Conservation (phyloP, 2,113 vertebrate species). For the Phylloscopus trochilus region DNA sequence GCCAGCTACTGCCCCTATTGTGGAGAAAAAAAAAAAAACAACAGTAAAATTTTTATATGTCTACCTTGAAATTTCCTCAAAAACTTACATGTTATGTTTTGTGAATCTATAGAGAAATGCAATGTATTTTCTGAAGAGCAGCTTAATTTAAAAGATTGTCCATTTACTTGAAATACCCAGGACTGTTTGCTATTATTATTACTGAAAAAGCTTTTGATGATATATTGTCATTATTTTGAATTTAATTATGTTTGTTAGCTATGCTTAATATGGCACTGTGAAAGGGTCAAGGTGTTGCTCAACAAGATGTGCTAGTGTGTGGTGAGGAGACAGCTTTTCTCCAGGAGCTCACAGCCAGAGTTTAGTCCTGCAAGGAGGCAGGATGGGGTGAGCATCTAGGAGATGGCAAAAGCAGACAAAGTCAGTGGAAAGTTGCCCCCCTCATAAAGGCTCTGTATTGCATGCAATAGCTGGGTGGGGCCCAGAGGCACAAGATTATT, state of each 20-base stretch:
- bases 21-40: background rate
- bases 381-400: background rate
- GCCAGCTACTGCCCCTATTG: background rate
- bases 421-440: background rate
- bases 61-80: background rate
- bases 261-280: background rate
- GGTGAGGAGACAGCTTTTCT: background rate
- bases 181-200: background rate
- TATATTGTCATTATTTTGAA: background rate
- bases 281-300: background rate
- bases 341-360: background rate
- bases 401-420: background rate
- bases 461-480: background rate
- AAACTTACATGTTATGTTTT: background rate
- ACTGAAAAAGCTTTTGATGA: background rate
- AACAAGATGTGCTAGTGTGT: rapidly evolving
- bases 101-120: background rate
- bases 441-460: background rate
- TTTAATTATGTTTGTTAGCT: background rate
- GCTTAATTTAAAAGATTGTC: background rate
- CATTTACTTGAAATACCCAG: background rate
- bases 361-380: background rate
- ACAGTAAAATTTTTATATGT: background rate
- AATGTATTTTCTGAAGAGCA: background rate
- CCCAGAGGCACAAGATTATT: background rate